Percentiles rank a stretch among this genome's conserved stretches.
Conservation (phyloP, 2,888 invertebrate species). For the Hydropsyche betteni region DNA sequence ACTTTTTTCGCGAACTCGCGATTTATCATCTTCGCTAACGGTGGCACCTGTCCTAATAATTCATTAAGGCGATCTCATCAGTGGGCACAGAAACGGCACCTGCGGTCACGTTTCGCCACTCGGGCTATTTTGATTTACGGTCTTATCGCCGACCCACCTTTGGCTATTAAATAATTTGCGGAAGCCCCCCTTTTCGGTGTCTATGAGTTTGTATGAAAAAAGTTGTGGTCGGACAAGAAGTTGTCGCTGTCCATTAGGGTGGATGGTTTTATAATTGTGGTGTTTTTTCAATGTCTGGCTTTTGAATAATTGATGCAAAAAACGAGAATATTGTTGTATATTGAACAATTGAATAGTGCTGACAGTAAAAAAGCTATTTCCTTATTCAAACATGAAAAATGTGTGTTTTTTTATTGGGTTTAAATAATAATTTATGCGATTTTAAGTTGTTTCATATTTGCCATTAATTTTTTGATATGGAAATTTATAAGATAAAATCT, state of each 20-base stretch:
- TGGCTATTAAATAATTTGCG: constrained; percentile 24
- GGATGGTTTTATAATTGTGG: not conserved
- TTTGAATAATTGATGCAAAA: too few relatives aligned
- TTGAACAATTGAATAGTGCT: not conserved
- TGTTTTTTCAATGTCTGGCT: too few relatives aligned
- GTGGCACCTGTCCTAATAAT: constrained; percentile 39
- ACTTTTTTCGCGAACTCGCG: constrained; percentile 1
- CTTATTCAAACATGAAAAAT: too few relatives aligned
- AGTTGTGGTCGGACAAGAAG: not conserved
- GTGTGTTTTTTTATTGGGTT: too few relatives aligned
- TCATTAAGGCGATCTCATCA: constrained; percentile 33
- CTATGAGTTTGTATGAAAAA: not conserved
- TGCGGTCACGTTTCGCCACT: constrained; percentile 15
- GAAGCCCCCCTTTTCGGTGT: not conserved
- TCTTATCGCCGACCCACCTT: constrained; percentile 6
- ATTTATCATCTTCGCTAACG: constrained; percentile 22
- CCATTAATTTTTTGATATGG: too few relatives aligned
- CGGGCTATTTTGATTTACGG: constrained; percentile 38
- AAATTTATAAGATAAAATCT: too few relatives aligned
- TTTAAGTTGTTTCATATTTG: too few relatives aligned
- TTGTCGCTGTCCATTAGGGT: constrained; percentile 15
- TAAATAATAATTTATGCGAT: too few relatives aligned
- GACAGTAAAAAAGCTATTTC: not conserved
- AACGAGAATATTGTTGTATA: too few relatives aligned
- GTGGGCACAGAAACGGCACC: not conserved